Percentiles rank a stretch among this genome's conserved stretches.
These are phyloP conservation scores for Cyclophora punctaria DNA, from an alignment of 2,888 invertebrate genomes.

Conservation along the genomic window DNA sequence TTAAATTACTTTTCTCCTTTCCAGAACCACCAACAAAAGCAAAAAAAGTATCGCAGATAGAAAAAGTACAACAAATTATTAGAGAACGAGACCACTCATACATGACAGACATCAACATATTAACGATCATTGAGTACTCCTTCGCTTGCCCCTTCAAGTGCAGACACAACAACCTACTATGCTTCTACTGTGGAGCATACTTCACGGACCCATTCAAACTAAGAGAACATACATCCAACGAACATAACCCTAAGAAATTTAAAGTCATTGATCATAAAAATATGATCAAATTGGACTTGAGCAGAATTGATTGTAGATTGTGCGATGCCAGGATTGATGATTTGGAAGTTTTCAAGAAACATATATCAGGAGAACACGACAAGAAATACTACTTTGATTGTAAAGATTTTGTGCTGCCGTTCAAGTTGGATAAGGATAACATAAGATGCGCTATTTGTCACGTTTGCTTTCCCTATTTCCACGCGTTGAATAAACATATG, in stretches of 20 bases:
- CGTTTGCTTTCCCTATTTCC: constrained; percentile 48
- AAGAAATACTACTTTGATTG: constrained; percentile 52
- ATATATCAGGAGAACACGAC: constrained; percentile 39
- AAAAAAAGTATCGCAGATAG: constrained; percentile 24
- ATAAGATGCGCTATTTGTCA: constrained; percentile 51
- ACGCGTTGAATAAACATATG: constrained; percentile 64
- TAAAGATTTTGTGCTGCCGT: constrained; percentile 52
- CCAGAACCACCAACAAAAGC: constrained; percentile 32
- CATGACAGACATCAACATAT: constrained; percentile 56
- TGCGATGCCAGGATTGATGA: constrained; percentile 38
- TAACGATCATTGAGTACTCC: constrained; percentile 53
- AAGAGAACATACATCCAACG: constrained; percentile 32
- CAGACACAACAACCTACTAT: constrained; percentile 54
- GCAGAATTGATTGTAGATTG: constrained; percentile 53
- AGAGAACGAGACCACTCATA: constrained; percentile 55
- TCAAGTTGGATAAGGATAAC: constrained; percentile 39
- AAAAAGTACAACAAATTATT: constrained; percentile 51
- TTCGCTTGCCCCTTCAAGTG: constrained; percentile 61
- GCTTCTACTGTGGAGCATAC: constrained; percentile 54
- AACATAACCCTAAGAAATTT: constrained; percentile 50
- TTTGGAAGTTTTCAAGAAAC: constrained; percentile 48
- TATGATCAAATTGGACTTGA: constrained; percentile 60
- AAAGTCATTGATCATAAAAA: constrained; percentile 36
- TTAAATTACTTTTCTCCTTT: constrained; percentile 9
- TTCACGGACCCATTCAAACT: constrained; percentile 39